Evolutionary conservation across 2,888 invertebrate genomes (phyloP).

Genomic region (Trisateles emortualis): DNA sequence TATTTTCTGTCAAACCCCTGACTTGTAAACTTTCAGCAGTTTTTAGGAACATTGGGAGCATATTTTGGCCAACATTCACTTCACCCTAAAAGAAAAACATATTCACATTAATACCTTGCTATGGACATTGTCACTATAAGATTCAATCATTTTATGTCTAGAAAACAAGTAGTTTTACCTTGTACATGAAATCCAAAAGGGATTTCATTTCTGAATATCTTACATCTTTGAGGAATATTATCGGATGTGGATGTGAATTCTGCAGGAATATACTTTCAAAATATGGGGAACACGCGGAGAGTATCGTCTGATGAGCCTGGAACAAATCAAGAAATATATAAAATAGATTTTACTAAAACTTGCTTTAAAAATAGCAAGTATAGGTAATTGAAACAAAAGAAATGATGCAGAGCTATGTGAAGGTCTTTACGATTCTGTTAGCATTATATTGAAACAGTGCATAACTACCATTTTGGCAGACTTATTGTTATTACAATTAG

Average conservation of each 20-base stretch:
- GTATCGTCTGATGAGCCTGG: slow-evolving; percentile 96
- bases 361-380: slow-evolving; percentile 47
- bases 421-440: slow-evolving; percentile 69
- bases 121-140: background rate
- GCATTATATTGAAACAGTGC: slow-evolving; percentile 61
- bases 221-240: slow-evolving; percentile 97
- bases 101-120: background rate
- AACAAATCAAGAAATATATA: slow-evolving; percentile 81
- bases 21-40: slow-evolving; percentile 97
- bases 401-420: slow-evolving; percentile 63
- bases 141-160: background rate
- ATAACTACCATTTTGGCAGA: slow-evolving; percentile 63
- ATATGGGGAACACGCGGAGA: slow-evolving; percentile 97
- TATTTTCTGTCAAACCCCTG: slow-evolving; percentile 95
- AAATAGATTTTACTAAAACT: slow-evolving; percentile 37
- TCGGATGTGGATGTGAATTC: slow-evolving; percentile 96
- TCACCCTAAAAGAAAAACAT: slow-evolving; percentile 86
- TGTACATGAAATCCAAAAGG: slow-evolving; percentile 97
- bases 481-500: slow-evolving; percentile 77
- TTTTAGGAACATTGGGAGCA: slow-evolving; percentile 96
- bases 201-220: slow-evolving; percentile 96
- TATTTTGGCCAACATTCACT: slow-evolving; percentile 96
- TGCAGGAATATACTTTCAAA: slow-evolving; percentile 96
- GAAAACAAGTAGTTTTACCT: slow-evolving; percentile 84
- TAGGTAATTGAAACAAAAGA: slow-evolving; percentile 64